These are phyloP conservation scores for Oreochromis grahami DNA, from an alignment of 2,797 vertebrate species.

Conservation along the genomic window DNA sequence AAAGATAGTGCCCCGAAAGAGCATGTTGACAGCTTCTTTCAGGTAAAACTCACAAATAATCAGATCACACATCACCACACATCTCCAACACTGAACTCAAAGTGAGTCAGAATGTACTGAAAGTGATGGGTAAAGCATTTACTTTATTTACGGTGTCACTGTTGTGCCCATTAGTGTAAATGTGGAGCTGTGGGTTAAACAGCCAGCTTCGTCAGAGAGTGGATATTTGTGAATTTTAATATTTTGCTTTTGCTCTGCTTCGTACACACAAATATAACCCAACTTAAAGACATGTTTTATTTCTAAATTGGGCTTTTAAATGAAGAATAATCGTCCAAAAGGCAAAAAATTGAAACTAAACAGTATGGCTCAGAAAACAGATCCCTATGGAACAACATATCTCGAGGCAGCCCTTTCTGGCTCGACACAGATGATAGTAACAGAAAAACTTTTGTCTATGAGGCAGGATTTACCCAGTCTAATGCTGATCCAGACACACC, in stretches of 20 bases:
- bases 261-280: neutral
- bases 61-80: neutral
- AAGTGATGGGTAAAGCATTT: neutral
- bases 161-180: neutral
- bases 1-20: constrained; percentile 86
- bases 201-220: neutral
- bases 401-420: neutral
- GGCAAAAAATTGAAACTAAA: neutral
- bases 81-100: neutral
- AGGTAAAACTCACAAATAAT: constrained; percentile 71
- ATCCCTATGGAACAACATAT: neutral
- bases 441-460: neutral
- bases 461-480: neutral
- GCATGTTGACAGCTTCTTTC: constrained; percentile 95
- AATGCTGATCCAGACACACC: neutral
- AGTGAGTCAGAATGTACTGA: neutral
- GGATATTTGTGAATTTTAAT: neutral
- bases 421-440: neutral
- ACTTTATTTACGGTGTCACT: neutral
- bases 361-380: neutral
- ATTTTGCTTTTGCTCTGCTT: neutral
- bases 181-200: neutral
- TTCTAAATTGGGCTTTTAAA: neutral
- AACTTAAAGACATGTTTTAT: neutral
- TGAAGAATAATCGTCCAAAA: fast-evolving